Evolutionary conservation across 2,888 invertebrate genomes (phyloP).

Genomic region (Spodoptera littoralis): DNA sequence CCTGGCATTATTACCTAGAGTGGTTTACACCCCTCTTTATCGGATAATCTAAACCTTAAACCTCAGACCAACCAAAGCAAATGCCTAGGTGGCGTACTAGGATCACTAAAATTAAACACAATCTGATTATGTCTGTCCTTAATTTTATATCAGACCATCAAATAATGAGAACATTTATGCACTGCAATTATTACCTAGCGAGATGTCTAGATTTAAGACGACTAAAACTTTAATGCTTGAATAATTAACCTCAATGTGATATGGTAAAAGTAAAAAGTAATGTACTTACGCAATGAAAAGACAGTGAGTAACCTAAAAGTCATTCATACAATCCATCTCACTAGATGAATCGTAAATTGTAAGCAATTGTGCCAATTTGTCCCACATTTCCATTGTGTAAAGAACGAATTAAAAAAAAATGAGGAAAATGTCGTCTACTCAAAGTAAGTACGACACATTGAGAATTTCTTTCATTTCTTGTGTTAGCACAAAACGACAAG

Average conservation of each 20-base stretch:
- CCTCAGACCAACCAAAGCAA: too few relatives aligned
- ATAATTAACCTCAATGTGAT: not conserved
- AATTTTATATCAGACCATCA: not conserved
- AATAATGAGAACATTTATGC: not conserved
- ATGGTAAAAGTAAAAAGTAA: not conserved
- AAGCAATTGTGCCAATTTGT: constrained; percentile 22
- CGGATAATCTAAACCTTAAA: too few relatives aligned
- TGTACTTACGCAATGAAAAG: constrained; percentile 3
- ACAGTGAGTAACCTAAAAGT: constrained; percentile 12
- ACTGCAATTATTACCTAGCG: too few relatives aligned
- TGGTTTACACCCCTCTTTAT: too few relatives aligned
- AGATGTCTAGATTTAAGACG: too few relatives aligned
- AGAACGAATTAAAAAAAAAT: constrained; percentile 16
- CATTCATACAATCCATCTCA: constrained; percentile 13
- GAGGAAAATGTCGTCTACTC: constrained; percentile 5
- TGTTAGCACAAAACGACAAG: constrained; percentile 16
- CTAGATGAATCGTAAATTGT: constrained; percentile 24
- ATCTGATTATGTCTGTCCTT: not conserved
- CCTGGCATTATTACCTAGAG: too few relatives aligned
- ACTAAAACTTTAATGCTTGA: too few relatives aligned
- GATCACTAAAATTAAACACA: too few relatives aligned
- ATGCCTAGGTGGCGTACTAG: too few relatives aligned
- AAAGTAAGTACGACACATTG: constrained; percentile 17
- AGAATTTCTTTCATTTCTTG: constrained; percentile 7
- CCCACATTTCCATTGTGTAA: constrained; percentile 32